Percentiles rank a stretch among this genome's conserved stretches.
Evolutionary conservation across 2,888 invertebrate species (phyloP).

Genomic region (Gymnocheta viridis): DNA sequence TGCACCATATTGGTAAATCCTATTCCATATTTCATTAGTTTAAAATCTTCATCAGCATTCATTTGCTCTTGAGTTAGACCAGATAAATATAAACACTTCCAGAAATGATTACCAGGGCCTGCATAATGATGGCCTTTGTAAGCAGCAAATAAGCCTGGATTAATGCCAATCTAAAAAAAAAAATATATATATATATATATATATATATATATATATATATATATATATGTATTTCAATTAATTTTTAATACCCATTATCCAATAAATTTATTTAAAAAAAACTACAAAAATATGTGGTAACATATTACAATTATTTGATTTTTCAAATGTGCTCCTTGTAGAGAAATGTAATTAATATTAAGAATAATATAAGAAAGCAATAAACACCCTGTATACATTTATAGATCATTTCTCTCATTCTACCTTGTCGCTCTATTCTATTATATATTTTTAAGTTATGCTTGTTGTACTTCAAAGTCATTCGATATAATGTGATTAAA

Average conservation of each 20-base stretch:
- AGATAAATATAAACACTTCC: constrained; percentile 98
- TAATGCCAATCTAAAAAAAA: constrained; percentile 93
- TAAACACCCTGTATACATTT: no score
- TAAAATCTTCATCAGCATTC: constrained; percentile 97
- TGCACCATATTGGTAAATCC: constrained; percentile 99
- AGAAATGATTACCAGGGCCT: constrained; percentile 99
- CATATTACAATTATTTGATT: no score
- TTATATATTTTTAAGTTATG: no score
- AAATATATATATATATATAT: not conserved
- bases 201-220: not conserved
- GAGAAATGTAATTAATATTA: no score
- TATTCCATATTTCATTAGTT: constrained; percentile 95
- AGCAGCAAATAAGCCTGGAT: constrained; percentile 98
- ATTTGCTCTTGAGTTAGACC: constrained; percentile 97
- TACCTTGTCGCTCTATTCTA: no score
- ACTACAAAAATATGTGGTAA: no score
- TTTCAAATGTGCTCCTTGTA: no score
- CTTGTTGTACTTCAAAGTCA: no score
- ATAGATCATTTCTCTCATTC: no score
- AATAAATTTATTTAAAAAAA: no score
- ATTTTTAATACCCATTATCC: not conserved
- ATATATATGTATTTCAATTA: not conserved
- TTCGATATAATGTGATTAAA: no score
- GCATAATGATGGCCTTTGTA: constrained; percentile 99
- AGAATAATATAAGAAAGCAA: no score